These are phyloP conservation scores for Sinelater perroti DNA, from an alignment of 2,888 invertebrate species.

Conservation along the genomic window DNA sequence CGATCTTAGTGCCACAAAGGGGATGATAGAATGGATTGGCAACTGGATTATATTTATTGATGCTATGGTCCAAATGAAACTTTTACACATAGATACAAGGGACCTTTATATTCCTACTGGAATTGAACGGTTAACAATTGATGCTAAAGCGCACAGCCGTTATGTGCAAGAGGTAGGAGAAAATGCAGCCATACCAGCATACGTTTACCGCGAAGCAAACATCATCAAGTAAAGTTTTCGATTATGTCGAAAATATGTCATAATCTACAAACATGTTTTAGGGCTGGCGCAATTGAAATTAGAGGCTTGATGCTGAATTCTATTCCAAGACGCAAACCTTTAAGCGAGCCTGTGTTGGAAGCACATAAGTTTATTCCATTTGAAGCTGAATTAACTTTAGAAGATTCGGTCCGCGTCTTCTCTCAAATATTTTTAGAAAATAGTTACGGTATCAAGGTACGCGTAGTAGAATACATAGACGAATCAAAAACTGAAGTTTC, in stretches of 20 bases:
- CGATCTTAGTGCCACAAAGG: slow-evolving; percentile 57
- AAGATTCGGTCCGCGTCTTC: slow-evolving; percentile 64
- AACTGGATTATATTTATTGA: slow-evolving; percentile 92
- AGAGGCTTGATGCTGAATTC: slow-evolving; percentile 79
- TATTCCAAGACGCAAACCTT: slow-evolving; percentile 73
- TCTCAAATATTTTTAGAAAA: slow-evolving; percentile 81
- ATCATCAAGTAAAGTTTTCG: slow-evolving; percentile 41
- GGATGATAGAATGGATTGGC: slow-evolving; percentile 73
- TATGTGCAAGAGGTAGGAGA: slow-evolving; percentile 42
- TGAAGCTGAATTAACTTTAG: slow-evolving; percentile 43
- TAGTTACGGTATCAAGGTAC: slow-evolving; percentile 68
- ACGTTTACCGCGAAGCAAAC: slow-evolving; percentile 58
- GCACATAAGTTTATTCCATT: slow-evolving; percentile 78
- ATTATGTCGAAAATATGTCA: too few species aligned
- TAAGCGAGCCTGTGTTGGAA: slow-evolving; percentile 81
- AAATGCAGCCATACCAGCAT: slow-evolving; percentile 50
- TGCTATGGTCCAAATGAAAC: slow-evolving; percentile 84
- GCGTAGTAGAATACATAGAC: slow-evolving; percentile 62
- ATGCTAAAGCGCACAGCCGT: slow-evolving; percentile 35
- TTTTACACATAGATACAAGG: slow-evolving; percentile 72
- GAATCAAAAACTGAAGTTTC: slow-evolving; percentile 53
- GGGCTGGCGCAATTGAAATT: slow-evolving; percentile 80
- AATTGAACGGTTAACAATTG: slow-evolving; percentile 37
- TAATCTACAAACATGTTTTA: too few species aligned
- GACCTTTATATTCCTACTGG: slow-evolving; percentile 74